A percentile compares a stretch with the other conserved stretches of the same genome.
Evolutionary conservation across 1,140 invertebrate species (phyloP).

Genomic region (Aethina tumida): DNA sequence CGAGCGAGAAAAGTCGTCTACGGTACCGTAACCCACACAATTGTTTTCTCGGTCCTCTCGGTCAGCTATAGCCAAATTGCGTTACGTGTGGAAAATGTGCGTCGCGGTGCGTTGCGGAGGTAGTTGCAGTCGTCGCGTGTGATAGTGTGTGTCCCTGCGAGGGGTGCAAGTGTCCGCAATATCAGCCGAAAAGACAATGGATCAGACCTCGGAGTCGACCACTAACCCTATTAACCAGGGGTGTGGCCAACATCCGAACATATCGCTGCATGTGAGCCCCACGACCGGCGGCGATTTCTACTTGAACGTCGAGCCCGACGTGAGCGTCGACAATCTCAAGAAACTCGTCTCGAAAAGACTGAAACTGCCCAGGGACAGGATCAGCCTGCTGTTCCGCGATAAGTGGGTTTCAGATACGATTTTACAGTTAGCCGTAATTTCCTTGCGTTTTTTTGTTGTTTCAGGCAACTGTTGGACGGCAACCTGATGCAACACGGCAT

Average conservation of each 20-base stretch:
- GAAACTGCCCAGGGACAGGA: constrained; percentile 84
- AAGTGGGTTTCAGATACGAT: constrained; percentile 55
- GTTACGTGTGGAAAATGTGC: too few relatives aligned
- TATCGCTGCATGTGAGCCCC: constrained; percentile 74
- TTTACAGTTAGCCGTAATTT: constrained; percentile 24
- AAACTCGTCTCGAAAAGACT: constrained; percentile 84
- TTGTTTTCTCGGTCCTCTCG: too few relatives aligned
- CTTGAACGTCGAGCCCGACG: constrained; percentile 64
- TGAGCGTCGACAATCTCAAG: constrained; percentile 79
- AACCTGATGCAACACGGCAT: constrained; percentile 78
- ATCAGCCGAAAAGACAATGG: constrained; percentile 26
- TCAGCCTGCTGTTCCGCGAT: constrained; percentile 82
- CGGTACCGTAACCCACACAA: too few relatives aligned
- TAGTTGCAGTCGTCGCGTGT: too few relatives aligned
- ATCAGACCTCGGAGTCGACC: constrained; percentile 32
- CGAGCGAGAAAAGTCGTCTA: too few relatives aligned
- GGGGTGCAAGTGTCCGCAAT: too few relatives aligned
- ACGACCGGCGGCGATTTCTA: constrained; percentile 86
- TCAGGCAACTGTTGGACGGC: constrained; percentile 80
- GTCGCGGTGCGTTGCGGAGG: too few relatives aligned
- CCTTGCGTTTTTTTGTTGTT: constrained; percentile 32
- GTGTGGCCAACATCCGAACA: constrained; percentile 58
- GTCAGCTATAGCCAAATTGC: too few relatives aligned
- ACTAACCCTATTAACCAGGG: constrained; percentile 39
- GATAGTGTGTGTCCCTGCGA: too few relatives aligned